A percentile compares a stretch with the other conserved stretches of the same genome.
phyloP scores from a whole-genome alignment of 2,113 vertebrate genomes.

The Galeopterus variegatus region DNA sequence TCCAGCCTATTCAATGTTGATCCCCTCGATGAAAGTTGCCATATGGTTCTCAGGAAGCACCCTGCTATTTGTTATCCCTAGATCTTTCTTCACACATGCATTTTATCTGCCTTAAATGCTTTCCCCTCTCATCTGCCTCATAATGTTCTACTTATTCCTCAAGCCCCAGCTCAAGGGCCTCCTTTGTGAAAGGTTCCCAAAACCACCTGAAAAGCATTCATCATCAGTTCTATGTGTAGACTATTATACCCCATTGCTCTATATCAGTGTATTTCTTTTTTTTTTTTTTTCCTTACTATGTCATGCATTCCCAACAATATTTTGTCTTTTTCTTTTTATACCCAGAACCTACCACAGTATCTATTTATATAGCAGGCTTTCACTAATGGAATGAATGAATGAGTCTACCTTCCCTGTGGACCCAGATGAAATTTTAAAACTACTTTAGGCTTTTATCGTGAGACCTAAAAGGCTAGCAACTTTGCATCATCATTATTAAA shows the following conservation, averaged over 20 bases:
- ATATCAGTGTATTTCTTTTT: not conserved
- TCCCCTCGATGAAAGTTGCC: not conserved
- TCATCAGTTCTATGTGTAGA: not conserved
- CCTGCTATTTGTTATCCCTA: not conserved
- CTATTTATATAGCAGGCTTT: not conserved
- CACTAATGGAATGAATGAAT: not conserved
- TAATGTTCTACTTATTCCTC: not conserved
- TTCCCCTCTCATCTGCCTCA: not conserved
- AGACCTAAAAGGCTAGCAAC: conserved; percentile 34
- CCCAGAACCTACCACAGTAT: not conserved
- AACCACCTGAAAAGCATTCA: not conserved
- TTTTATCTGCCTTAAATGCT: not conserved
- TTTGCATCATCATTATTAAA: conserved; percentile 76
- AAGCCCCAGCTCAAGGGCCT: not conserved
- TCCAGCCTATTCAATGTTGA: not conserved
- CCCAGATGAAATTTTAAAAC: conserved; percentile 60
- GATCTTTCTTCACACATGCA: not conserved
- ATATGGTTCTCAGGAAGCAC: not conserved
- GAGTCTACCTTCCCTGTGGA: not conserved
- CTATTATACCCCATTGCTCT: not conserved
- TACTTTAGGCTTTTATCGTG: conserved; percentile 44
- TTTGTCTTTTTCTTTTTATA: conserved; percentile 16
- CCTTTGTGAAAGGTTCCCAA: not conserved
- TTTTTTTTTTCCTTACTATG: conserved; percentile 17
- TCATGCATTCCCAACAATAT: not conserved